Conservation (phyloP, 2,113 vertebrate genomes). For the Pelusios castaneus region DNA sequence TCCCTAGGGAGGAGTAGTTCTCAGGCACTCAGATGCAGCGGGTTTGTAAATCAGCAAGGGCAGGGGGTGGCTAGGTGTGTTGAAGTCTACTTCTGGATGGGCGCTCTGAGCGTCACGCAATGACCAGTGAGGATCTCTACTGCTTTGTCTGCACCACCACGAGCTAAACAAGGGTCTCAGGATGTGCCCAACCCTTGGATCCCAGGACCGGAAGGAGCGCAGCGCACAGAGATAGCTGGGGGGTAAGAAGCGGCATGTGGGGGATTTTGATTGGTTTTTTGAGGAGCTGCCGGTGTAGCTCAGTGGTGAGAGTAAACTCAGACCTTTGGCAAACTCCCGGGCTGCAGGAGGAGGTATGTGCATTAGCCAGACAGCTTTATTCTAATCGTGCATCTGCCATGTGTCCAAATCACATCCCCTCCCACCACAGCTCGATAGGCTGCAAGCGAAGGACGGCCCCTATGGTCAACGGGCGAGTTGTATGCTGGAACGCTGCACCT, state of each 20-base stretch:
- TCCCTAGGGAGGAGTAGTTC: not conserved
- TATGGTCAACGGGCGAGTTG: not conserved
- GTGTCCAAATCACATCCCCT: not conserved
- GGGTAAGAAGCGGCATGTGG: too few species aligned
- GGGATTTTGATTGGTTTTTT: not conserved
- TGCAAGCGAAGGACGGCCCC: not conserved
- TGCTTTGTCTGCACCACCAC: not conserved
- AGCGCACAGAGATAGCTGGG: not conserved
- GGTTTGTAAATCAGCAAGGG: not conserved
- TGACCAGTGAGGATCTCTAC: not conserved
- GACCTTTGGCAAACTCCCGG: not conserved
- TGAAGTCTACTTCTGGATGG: fast-evolving
- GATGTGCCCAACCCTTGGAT: not conserved
- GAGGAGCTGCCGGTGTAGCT: not conserved
- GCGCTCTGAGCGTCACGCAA: not conserved
- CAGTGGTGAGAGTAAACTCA: not conserved
- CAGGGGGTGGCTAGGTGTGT: not conserved
- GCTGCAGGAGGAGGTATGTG: not conserved
- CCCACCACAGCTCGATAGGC: too few species aligned
- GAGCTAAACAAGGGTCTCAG: not conserved
- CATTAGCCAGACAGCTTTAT: not conserved
- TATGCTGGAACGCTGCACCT: not conserved
- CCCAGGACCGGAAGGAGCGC: not conserved
- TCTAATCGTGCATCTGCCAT: not conserved
- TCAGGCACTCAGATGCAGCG: not conserved